Base-by-base conservation (phyloP, 2,113 vertebrate genomes). In the Circaetus gallicus region DNA sequence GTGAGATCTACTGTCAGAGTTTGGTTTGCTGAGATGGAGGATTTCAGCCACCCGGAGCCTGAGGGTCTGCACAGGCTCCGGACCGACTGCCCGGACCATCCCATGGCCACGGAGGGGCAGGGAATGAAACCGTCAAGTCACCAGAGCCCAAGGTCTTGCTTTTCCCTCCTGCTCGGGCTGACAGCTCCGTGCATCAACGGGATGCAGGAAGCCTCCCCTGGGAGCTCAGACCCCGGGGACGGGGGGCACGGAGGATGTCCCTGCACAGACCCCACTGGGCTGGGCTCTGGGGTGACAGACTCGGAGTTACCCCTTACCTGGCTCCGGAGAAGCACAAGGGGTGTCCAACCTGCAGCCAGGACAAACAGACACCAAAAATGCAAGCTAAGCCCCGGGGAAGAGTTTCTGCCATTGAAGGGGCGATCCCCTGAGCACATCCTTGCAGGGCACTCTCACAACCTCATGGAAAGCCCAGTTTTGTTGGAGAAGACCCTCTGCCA, bases 171-270 rank as follows among this genome's bases (percentile, higher is more conserved):
- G 49, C 58, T 63, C 5, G 6, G 40, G 21, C 55, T 14, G 19
- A 29, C 10, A 15, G 53, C 53, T 22, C 63, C 1, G 0, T 6
- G 15, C 31, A 9, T 2, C 59, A 0, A 11, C 0, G 24, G 72
- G 58, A 24, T 7, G 13, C 24, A 0, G 40, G 72, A 6, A 29
- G 13, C 31, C 6, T 24, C 36, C 45, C 9, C 55, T 4, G 11
- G 22, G 65, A 47, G n/a, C 45, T 43, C n/a, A 10, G n/a, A 2
- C 2, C 0, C 7, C 1, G 0, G 31, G 36, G 4, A 2, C 3
- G 8, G 55, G 61, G 80, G 63, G 40, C 47, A 1, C 7, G 0
- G 49, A 52, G 72, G 66, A 25, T 34, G 3, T 32, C 93, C 24
- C 53, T 14, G 45, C 26, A 1, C 32, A 11, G 49, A 5, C 11